Base-by-base conservation (phyloP, 2,888 invertebrate species). In the Aleiodes alternator region DNA sequence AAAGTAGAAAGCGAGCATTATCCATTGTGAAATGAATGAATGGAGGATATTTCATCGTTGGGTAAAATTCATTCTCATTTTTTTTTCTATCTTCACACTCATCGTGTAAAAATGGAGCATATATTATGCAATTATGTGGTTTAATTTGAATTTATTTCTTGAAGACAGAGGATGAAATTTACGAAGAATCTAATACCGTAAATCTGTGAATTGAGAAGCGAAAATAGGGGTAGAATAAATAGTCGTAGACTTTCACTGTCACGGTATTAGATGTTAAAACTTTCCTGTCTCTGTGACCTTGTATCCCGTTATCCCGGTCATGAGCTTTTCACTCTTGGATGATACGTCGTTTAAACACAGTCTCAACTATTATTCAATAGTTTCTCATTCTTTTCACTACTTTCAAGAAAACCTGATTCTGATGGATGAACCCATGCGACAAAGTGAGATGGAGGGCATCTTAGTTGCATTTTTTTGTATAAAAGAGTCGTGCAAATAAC, bases 1-100 rank as follows among this genome's bases (percentile, higher is more conserved):
- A 84, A 83, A 85, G 85, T 84, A 85, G 85, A 86, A 85, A 86
- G 87, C 72, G 77, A 79, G 85, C 84, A 86, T 81, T 80, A 79
- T 83, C 83, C 66, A 83, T 87, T 86, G 86, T 83, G 84, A 87
- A 87, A 86, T 86, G 83, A 84, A 82, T 80, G 80, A 38, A 66
- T 43, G 43, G 56, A 74, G 69, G 34, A 31, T 64, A 48, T 16
- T 64, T 23, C 38, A 64, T 61, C 74, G 64, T 70, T 75, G 75
- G 43, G 50, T 16, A 16, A 75, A 50, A 64, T 75, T 53, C 29
- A 57, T 70, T 74, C 50, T 75, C 70, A 73, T 73, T 61, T 75
- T 77, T 61, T 75, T 77, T 59, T 53, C 73, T 68, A 43, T 61
- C 53, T 57, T 57, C 6, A 34, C 34, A 34, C 34, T n/a, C 16